phyloP scores from a whole-genome alignment of 1,140 invertebrate species.

The Ylistrum balloti region DNA sequence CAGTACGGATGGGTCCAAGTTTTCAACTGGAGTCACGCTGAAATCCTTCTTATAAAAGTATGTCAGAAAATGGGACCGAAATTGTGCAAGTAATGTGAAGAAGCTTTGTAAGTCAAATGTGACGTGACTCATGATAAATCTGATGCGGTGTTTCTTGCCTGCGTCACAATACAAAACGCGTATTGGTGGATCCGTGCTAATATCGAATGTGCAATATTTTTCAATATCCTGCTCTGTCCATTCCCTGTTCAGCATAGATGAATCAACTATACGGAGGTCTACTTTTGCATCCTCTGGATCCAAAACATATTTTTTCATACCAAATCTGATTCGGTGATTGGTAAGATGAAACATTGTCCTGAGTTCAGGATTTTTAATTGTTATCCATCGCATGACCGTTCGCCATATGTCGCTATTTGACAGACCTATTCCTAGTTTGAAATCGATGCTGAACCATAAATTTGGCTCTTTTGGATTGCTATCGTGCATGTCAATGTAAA shows the following conservation, averaged over 20 bases:
- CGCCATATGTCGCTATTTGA: background rate
- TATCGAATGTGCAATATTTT: background rate
- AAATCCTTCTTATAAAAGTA: background rate
- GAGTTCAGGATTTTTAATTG: background rate
- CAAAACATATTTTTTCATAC: background rate
- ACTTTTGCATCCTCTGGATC: background rate
- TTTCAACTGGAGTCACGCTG: background rate
- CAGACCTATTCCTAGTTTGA: background rate
- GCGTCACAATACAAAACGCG: background rate
- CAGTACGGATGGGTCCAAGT: background rate
- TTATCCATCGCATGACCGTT: background rate
- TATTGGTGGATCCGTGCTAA: background rate
- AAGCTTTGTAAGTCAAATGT: background rate
- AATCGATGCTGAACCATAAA: slow-evolving; percentile 41
- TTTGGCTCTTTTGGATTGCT: background rate
- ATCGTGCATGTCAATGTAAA: background rate
- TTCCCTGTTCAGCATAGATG: too few species aligned
- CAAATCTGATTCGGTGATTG: background rate
- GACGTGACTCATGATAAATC: background rate
- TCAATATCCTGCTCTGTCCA: background rate
- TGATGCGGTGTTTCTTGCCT: background rate
- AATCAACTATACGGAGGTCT: too few species aligned
- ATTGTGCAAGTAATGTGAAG: background rate
- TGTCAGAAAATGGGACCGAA: background rate
- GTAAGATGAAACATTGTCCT: background rate